Conservation (phyloP, 2,888 invertebrate genomes). For the Lasioglossum pauxillum region DNA sequence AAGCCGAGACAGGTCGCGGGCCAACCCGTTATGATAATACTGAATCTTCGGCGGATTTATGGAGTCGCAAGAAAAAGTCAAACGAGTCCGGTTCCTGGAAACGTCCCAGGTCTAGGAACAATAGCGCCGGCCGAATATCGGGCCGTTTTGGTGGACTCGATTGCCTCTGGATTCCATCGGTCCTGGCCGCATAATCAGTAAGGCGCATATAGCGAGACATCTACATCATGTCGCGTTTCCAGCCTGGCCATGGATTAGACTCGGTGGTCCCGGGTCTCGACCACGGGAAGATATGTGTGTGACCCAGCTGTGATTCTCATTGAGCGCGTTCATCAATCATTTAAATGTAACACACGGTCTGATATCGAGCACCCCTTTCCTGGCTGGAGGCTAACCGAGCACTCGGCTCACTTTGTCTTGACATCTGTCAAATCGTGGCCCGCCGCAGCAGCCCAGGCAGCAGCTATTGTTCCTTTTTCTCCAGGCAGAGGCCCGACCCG, state of each 20-base stretch:
- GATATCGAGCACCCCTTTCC: conserved; percentile 73
- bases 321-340: conserved; percentile 83
- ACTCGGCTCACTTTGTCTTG: conserved; percentile 79
- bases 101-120: conserved; percentile 2
- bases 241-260: conserved; percentile 65
- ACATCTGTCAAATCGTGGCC: conserved; percentile 80
- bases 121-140: background rate
- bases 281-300: conserved; percentile 69
- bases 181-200: conserved; percentile 34
- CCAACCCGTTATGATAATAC: conserved; percentile 10
- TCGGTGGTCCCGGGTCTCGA: conserved; percentile 67
- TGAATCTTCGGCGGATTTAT: conserved; percentile 7
- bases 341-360: conserved; percentile 79
- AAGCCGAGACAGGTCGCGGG: background rate
- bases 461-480: conserved; percentile 67
- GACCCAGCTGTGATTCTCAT: conserved; percentile 82
- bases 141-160: background rate
- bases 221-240: conserved; percentile 57
- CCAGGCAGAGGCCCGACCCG: conserved; percentile 10
- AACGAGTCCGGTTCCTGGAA: conserved; percentile 6
- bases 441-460: conserved; percentile 32
- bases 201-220: conserved; percentile 48
- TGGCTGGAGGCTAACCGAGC: conserved; percentile 60
- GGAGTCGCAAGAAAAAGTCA: background rate
- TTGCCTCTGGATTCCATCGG: conserved; percentile 7